Conservation (phyloP, 2,797 vertebrate species). For the Craterocephalus amniculus region DNA sequence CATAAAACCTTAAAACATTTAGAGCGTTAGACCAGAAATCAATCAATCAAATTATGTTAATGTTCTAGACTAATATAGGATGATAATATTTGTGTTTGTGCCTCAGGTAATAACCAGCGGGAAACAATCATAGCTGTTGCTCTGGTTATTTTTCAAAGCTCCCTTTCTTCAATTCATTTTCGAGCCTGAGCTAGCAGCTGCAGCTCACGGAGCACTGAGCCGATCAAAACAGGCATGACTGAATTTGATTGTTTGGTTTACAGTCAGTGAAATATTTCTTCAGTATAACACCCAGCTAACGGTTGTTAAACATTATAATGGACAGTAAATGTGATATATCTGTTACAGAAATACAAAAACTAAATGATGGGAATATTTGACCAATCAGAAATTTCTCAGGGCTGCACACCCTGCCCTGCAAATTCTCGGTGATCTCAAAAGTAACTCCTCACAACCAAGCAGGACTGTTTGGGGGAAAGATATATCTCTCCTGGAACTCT, state of each 20-base stretch:
- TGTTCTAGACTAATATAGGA: background rate
- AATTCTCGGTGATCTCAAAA: too few relatives aligned
- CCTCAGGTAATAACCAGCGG: background rate
- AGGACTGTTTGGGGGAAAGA: too few relatives aligned
- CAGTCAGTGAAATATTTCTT: too few relatives aligned
- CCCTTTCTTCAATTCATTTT: background rate
- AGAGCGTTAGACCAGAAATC: background rate
- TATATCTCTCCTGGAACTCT: background rate
- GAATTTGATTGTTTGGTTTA: too few relatives aligned
- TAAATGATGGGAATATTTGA: background rate
- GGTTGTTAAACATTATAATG: too few relatives aligned
- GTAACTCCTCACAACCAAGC: too few relatives aligned
- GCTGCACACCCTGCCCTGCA: background rate
- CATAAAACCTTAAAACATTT: too few relatives aligned
- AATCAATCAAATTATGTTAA: background rate
- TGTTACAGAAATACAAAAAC: background rate
- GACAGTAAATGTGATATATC: background rate
- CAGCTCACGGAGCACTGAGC: background rate
- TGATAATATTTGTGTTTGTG: background rate
- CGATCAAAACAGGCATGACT: background rate
- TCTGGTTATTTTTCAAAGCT: background rate
- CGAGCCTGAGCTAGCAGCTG: background rate
- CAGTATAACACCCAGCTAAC: too few relatives aligned
- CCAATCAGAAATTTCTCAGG: background rate
- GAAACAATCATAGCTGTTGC: background rate